These are phyloP conservation scores for Xyrichtys novacula DNA, from an alignment of 2,797 vertebrate species.

Conservation along the genomic window DNA sequence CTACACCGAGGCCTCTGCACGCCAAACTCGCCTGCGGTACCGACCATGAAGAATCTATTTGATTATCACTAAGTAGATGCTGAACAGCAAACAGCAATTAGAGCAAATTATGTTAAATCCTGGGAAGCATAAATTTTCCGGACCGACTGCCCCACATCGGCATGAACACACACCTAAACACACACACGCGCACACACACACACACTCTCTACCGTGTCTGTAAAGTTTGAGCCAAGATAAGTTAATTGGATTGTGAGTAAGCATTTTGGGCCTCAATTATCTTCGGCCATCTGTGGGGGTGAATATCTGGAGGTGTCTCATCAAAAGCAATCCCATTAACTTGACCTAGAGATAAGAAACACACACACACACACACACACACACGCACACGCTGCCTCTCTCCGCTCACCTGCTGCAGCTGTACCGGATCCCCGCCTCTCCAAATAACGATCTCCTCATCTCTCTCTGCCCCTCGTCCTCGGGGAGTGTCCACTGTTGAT, in stretches of 20 bases:
- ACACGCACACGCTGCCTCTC: neutral
- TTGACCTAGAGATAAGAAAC: slow-evolving; percentile 52
- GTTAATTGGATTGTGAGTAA: slow-evolving; percentile 68
- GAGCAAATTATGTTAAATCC: slow-evolving; percentile 60
- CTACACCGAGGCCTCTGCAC: neutral
- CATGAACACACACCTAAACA: slow-evolving; percentile 3
- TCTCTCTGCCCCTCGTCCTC: neutral
- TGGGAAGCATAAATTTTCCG: slow-evolving; percentile 49
- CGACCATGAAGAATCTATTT: slow-evolving; percentile 53
- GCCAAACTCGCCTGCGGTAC: slow-evolving; percentile 12
- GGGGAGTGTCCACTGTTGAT: neutral
- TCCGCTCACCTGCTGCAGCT: neutral
- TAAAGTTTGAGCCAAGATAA: slow-evolving; percentile 36
- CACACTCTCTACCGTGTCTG: slow-evolving; percentile 14
- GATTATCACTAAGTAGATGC: slow-evolving; percentile 57
- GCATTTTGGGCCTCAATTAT: slow-evolving; percentile 61
- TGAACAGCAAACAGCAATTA: slow-evolving; percentile 56
- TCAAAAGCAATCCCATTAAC: slow-evolving; percentile 64
- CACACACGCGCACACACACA: slow-evolving; percentile 7
- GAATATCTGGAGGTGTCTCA: slow-evolving; percentile 52
- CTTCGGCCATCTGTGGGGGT: slow-evolving; percentile 48
- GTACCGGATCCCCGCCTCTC: neutral
- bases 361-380: slow-evolving; percentile 10
- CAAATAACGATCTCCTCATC: slow-evolving; percentile 5
- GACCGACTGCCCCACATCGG: neutral